phyloP scores from a whole-genome alignment of 2,113 vertebrate genomes.

The Amazona guildingii region DNA sequence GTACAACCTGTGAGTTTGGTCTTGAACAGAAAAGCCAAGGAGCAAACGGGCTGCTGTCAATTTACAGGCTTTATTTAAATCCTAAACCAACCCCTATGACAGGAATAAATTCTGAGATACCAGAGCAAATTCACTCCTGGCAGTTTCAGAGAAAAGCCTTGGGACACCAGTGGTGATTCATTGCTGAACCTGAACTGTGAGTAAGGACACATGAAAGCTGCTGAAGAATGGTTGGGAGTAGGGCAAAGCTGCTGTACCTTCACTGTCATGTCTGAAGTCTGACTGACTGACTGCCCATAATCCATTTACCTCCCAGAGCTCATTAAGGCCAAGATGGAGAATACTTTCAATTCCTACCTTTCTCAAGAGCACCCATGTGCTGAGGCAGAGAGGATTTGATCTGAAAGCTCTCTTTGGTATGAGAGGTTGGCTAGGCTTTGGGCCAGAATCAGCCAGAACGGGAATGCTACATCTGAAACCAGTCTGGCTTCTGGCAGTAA shows the following conservation, averaged over 20 bases:
- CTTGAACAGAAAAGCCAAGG: neutral
- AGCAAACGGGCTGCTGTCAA: neutral
- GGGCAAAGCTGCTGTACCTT: neutral
- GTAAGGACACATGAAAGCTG: neutral
- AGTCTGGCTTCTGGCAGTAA: neutral
- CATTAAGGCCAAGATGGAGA: neutral
- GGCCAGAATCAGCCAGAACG: neutral
- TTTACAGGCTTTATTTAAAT: neutral
- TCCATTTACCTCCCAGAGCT: neutral
- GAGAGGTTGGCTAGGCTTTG: neutral
- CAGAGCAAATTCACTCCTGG: conserved; percentile 2
- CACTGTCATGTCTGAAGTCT: neutral
- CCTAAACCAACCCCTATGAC: conserved; percentile 1
- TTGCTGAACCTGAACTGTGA: neutral
- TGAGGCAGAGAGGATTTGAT: neutral
- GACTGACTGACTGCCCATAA: neutral
- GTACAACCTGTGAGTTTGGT: neutral
- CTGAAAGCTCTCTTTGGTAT: neutral
- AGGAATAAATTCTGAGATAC: conserved; percentile 12
- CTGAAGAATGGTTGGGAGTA: neutral
- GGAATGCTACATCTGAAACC: conserved; percentile 1
- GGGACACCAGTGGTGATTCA: neutral
- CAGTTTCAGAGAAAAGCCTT: neutral
- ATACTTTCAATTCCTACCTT: neutral
- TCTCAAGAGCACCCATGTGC: neutral